A percentile compares a stretch with the other conserved stretches of the same genome.
These are phyloP conservation scores for Hipposideros armiger DNA, from an alignment of 2,113 vertebrate genomes.

Conservation along the genomic window DNA sequence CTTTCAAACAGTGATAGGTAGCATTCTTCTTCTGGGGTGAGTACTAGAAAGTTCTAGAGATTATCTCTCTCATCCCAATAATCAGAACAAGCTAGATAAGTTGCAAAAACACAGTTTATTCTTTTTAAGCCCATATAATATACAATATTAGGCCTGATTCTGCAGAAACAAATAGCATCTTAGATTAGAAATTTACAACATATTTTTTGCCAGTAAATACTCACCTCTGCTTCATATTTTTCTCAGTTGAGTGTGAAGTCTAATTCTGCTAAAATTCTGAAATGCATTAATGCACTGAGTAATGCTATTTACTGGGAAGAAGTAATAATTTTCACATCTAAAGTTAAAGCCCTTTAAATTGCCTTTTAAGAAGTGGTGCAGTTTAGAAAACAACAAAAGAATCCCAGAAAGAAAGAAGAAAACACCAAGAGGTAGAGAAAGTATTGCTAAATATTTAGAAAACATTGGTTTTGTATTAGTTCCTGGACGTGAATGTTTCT, in stretches of 20 bases:
- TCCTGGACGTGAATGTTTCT: background rate
- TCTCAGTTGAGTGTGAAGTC: too few relatives aligned
- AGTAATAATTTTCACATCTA: background rate
- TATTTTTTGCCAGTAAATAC: background rate
- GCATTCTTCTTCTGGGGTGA: background rate
- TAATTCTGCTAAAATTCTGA: background rate
- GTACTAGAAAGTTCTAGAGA: background rate
- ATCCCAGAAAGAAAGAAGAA: background rate
- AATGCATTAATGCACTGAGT: background rate
- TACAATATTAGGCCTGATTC: background rate
- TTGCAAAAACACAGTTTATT: background rate
- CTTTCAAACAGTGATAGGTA: background rate
- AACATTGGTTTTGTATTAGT: background rate
- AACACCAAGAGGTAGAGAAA: background rate
- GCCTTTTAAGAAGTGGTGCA: background rate
- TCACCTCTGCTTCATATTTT: background rate
- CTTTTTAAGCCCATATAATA: background rate
- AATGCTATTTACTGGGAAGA: background rate
- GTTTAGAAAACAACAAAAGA: background rate
- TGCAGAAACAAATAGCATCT: background rate
- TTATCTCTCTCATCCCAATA: background rate
- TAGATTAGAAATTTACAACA: background rate
- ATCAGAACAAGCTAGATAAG: background rate
- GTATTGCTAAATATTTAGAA: background rate
- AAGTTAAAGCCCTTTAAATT: background rate